These are phyloP conservation scores for Brachymystax lenok DNA, from an alignment of 2,797 vertebrate genomes.

Conservation along the genomic window DNA sequence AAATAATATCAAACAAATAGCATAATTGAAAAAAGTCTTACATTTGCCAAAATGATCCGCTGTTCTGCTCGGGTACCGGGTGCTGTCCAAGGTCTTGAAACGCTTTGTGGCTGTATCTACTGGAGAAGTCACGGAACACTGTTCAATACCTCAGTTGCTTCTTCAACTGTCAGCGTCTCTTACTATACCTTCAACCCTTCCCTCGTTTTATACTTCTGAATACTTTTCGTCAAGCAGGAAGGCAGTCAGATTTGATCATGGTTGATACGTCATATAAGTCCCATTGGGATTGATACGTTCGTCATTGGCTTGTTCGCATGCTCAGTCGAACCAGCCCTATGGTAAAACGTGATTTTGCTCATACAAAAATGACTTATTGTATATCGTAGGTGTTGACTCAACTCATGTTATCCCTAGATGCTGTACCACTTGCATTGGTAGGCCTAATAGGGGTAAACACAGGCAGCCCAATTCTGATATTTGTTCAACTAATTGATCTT, in stretches of 20 bases:
- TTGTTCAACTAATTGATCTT: too few species aligned
- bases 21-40: constrained; percentile 51
- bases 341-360: constrained; percentile 59
- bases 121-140: constrained; percentile 14
- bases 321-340: constrained; percentile 49
- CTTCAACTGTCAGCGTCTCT: constrained; percentile 60
- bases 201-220: constrained; percentile 87
- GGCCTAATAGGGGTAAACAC: background rate
- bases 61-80: constrained; percentile 23
- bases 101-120: constrained; percentile 52
- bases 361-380: constrained; percentile 55
- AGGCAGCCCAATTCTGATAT: too few species aligned
- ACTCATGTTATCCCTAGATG: constrained; percentile 29
- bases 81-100: constrained; percentile 76
- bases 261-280: constrained; percentile 86
- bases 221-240: constrained; percentile 73
- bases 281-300: constrained; percentile 75
- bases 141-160: constrained; percentile 38
- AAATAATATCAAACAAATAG: background rate
- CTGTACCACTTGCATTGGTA: background rate
- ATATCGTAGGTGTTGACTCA: constrained; percentile 58
- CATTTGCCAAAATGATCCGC: constrained; percentile 56
- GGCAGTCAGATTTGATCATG: constrained; percentile 79
- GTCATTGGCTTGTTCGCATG: constrained; percentile 69
- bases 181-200: constrained; percentile 74